These are phyloP conservation scores for Syrmaticus mikado DNA, from an alignment of 2,113 vertebrate genomes.

Conservation along the genomic window DNA sequence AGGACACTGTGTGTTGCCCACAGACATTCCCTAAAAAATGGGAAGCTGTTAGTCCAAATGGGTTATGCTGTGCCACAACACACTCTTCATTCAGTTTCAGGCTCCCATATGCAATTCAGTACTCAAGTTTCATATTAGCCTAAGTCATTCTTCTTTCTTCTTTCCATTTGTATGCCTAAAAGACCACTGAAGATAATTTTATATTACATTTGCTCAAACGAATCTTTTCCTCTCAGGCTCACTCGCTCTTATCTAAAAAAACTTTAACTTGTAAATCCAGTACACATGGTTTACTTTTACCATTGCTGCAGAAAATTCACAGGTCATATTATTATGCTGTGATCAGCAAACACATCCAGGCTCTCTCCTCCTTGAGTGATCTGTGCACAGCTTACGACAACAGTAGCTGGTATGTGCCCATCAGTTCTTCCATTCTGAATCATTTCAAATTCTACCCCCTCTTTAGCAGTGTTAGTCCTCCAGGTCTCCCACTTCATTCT, in stretches of 20 bases:
- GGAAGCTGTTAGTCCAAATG: background rate
- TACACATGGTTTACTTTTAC: background rate
- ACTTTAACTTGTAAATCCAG: background rate
- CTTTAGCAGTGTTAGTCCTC: background rate
- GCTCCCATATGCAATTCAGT: background rate
- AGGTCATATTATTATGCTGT: background rate
- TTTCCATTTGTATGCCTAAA: background rate
- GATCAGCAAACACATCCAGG: background rate
- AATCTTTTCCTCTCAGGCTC: background rate
- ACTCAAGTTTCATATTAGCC: background rate
- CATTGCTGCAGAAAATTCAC: background rate
- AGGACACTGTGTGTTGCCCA: accelerated
- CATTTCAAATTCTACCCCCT: background rate
- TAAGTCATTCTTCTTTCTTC: background rate
- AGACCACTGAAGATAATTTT: background rate
- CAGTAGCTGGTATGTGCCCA: background rate
- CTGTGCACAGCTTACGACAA: background rate
- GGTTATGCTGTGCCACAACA: background rate
- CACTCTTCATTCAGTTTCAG: background rate
- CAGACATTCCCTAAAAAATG: background rate
- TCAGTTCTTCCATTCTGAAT: background rate
- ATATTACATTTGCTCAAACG: background rate
- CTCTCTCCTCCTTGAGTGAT: background rate
- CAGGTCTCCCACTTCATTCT: background rate
- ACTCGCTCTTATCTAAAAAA: background rate